Evolutionary conservation across 2,888 invertebrate species (phyloP).

Genomic region (Lepidochrysops patricia): DNA sequence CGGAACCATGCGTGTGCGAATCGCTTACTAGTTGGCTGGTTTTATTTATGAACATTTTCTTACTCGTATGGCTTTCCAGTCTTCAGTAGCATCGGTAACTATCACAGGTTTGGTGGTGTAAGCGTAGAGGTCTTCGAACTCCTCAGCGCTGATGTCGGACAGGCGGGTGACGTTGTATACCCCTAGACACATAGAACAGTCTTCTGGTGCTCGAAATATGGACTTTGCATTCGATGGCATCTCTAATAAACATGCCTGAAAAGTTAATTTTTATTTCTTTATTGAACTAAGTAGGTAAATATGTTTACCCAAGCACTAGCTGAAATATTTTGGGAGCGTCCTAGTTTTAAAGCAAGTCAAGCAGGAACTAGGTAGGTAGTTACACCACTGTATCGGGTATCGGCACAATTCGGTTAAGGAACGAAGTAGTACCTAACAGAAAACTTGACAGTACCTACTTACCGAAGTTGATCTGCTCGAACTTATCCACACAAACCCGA

Average conservation of each 20-base stretch:
- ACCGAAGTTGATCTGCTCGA: constrained; percentile 16
- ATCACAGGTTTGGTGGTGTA: constrained; percentile 88
- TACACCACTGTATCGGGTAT: too few relatives aligned
- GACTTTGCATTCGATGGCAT: constrained; percentile 45
- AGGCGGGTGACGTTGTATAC: constrained; percentile 79
- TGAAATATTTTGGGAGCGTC: too few relatives aligned
- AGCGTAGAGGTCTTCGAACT: constrained; percentile 84
- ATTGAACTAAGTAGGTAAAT: too few relatives aligned
- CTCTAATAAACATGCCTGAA: constrained; percentile 45
- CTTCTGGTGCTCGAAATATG: constrained; percentile 84
- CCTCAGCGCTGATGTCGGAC: constrained; percentile 75
- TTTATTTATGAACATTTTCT: neutral
- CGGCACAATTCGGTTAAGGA: too few relatives aligned
- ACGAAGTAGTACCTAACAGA: too few relatives aligned
- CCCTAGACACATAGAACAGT: constrained; percentile 84
- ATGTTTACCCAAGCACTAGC: too few relatives aligned
- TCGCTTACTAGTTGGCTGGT: neutral
- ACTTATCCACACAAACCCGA: constrained; percentile 20
- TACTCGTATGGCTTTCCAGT: constrained; percentile 85
- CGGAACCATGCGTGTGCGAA: too few relatives aligned
- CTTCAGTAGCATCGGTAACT: constrained; percentile 84
- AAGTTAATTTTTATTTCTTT: constrained; percentile 37
- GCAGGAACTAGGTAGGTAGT: too few relatives aligned
- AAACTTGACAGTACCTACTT: constrained; percentile 12
- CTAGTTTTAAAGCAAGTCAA: too few relatives aligned